Conservation (phyloP, 2,113 vertebrate species). For the Neotragus moschatus region DNA sequence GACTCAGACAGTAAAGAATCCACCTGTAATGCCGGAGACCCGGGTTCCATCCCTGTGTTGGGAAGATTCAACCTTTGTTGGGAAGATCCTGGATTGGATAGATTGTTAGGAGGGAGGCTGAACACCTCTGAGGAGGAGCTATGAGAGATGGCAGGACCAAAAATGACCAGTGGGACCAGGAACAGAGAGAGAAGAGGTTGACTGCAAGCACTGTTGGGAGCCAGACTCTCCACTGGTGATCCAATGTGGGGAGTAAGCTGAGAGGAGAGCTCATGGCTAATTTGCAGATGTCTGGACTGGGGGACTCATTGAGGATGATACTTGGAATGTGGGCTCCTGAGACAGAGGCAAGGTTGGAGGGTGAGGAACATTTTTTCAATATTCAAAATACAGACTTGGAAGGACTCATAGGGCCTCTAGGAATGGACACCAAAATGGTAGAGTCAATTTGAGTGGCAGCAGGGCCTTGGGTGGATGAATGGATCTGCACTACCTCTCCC, state of each 20-base stretch:
- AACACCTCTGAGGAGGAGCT: not conserved
- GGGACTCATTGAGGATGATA: not conserved
- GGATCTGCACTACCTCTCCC: no score
- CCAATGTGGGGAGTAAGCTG: not conserved
- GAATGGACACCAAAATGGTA: not conserved
- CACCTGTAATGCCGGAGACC: not conserved
- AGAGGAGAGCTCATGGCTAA: not conserved
- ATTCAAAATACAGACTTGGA: not conserved
- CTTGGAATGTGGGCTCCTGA: not conserved
- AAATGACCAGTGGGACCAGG: not conserved
- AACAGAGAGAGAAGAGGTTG: not conserved
- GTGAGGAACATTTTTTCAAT: not conserved
- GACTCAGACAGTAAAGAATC: not conserved
- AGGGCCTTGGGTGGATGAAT: not conserved
- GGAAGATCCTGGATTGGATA: not conserved
- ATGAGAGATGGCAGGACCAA: not conserved
- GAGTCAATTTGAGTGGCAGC: not conserved
- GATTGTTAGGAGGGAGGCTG: not conserved
- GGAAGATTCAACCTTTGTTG: not conserved
- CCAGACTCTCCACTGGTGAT: not conserved
- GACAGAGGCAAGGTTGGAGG: not conserved
- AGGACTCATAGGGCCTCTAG: not conserved
- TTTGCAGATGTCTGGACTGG: not conserved
- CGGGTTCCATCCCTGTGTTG: rapidly evolving
- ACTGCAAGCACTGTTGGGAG: not conserved